Base-by-base conservation (phyloP, 2,888 invertebrate genomes). In the Microlaimidae sp. region DNA sequence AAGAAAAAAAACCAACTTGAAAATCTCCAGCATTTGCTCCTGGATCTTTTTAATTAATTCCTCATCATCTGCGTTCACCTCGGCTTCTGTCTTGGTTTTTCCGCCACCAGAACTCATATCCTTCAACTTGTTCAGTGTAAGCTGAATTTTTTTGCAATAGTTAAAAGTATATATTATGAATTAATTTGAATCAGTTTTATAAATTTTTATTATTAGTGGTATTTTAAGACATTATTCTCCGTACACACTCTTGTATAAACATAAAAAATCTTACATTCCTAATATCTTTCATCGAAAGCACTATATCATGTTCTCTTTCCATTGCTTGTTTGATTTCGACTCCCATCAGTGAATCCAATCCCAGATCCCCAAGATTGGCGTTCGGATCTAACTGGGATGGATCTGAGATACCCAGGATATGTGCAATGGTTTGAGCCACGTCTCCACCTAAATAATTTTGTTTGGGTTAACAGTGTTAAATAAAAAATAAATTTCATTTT, bases 261-360 rank as follows among this genome's bases (percentile, higher is more conserved):
- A 43, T 25, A 42, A 46, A n/a, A n/a, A n/a, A n/a, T n/a, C 5
- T 70, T 17, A 72, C 64, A 49, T 63, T 78, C 58, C 92, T 79
- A 64, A 93, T 88, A 73, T 92, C 90, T 72, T 86, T 85, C 62
- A 89, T 85, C 58, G 84, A 82, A 57, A 95, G 76, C 24, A 85
- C 81, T 55, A 93, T 74, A 72, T 95, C 92, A 74, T 83, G 90
- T 59, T 74, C 74, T 58, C 75, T 63, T 59, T 77, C 76, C 38
- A 76, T 61, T 3, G 73, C 71, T 60, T 76, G 75, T 59, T 93
- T 93, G 67, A 97, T 89, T 77, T 97, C 97, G 1, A 95, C 90
- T 46, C 92, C 92, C 95, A 95, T 95, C 61, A 97, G 75, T 1
- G 93, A 93, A 71, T 97, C 95, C 82, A 97, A 86, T 57, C 95